These are phyloP conservation scores for Oncorhynchus gorbuscha DNA, from an alignment of 2,113 vertebrate species.

Conservation along the genomic window DNA sequence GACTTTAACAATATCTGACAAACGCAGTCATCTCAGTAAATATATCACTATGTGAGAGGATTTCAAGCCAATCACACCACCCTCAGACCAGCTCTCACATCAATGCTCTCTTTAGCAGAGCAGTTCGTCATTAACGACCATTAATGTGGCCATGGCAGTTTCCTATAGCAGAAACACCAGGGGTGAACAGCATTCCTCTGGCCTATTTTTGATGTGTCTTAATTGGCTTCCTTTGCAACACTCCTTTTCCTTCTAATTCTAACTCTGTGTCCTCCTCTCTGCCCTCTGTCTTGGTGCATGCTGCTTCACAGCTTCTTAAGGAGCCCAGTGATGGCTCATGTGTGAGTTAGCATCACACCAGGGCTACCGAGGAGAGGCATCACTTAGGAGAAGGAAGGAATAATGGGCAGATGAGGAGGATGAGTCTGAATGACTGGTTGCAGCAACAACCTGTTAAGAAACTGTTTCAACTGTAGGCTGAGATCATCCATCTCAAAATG, in stretches of 20 bases:
- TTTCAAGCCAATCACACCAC: conserved; percentile 11
- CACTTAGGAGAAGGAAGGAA: conserved; percentile 2
- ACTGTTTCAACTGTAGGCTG: too few species aligned
- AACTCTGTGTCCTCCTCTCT: too few species aligned
- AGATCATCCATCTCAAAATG: too few species aligned
- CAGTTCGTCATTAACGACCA: conserved; percentile 19
- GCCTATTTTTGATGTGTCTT: not conserved
- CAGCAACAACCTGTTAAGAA: too few species aligned
- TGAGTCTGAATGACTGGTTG: too few species aligned
- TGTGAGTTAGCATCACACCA: conserved; percentile 47
- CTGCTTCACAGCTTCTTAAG: conserved; percentile 22
- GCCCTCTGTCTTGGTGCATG: conserved; percentile 19
- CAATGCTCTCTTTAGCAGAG: not conserved
- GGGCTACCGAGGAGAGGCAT: conserved; percentile 32
- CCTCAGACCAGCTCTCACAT: not conserved
- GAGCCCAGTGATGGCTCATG: conserved; percentile 35
- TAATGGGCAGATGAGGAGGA: too few species aligned
- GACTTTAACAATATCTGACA: conserved; percentile 17
- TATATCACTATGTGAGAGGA: conserved; percentile 31
- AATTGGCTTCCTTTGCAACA: not conserved
- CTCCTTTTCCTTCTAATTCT: not conserved
- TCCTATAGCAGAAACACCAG: too few species aligned
- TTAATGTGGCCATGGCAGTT: conserved; percentile 24
- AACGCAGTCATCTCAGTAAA: conserved; percentile 22
- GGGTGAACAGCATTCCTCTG: not conserved